A percentile compares a stretch with the other conserved stretches of the same genome.
phyloP scores from a whole-genome alignment of 2,888 invertebrate genomes.

The Ichneumon xanthorius region DNA sequence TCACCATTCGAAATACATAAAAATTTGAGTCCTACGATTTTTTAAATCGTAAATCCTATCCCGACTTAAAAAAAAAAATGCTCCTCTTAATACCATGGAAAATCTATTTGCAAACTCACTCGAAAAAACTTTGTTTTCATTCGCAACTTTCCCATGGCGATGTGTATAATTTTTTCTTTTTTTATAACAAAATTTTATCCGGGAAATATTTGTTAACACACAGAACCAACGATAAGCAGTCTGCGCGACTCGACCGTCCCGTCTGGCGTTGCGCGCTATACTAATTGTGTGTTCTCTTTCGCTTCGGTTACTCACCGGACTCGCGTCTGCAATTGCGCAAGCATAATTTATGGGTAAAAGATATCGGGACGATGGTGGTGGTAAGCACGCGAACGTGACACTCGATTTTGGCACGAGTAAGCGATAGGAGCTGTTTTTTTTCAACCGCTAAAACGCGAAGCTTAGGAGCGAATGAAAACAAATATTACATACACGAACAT shows the following conservation, averaged over 20 bases:
- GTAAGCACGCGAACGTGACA: constrained; percentile 47
- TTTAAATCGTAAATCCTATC: too few species aligned
- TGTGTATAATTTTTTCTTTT: not conserved
- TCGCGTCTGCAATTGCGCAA: constrained; percentile 60
- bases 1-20: too few species aligned
- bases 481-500: not conserved
- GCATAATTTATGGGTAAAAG: constrained; percentile 54
- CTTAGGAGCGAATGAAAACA: not conserved
- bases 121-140: constrained; percentile 67
- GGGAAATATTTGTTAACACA: constrained; percentile 13
- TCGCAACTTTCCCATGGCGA: constrained; percentile 70
- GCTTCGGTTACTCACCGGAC: constrained; percentile 59
- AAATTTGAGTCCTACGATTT: too few species aligned
- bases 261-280: constrained; percentile 44
- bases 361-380: constrained; percentile 26
- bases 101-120: constrained; percentile 61
- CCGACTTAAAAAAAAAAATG: not conserved
- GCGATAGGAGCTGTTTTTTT: constrained; percentile 18
- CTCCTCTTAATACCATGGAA: not conserved
- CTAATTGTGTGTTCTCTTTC: constrained; percentile 48
- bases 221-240: not conserved
- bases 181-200: not conserved
- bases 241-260: constrained; percentile 3
- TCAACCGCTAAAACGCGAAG: not conserved
- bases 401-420: constrained; percentile 39